Conservation (phyloP, 2,113 vertebrate genomes). For the Onychostoma macrolepis region DNA sequence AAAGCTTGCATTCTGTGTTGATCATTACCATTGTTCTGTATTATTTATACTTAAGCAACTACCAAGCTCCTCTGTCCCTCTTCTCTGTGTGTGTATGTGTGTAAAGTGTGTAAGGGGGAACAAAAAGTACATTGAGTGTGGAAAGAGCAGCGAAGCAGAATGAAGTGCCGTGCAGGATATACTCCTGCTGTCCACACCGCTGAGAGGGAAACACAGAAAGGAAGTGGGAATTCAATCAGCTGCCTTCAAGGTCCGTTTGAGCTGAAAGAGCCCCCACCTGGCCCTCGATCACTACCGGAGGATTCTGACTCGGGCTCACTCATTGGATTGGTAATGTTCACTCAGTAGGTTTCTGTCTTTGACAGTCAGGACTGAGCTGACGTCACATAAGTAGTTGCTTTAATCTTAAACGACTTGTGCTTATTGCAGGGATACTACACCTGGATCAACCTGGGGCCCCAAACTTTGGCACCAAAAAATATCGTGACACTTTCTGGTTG, state of each 20-base stretch:
- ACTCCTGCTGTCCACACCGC: constrained; percentile 50
- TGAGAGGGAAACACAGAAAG: constrained; percentile 57
- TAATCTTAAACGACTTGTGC: background rate
- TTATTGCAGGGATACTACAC: background rate
- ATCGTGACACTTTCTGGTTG: background rate
- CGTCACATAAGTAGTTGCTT: background rate
- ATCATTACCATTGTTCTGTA: background rate
- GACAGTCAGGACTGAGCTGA: background rate
- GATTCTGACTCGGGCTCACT: constrained; percentile 16
- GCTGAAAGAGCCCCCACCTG: constrained; percentile 59
- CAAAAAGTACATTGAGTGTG: constrained; percentile 67
- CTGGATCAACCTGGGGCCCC: background rate
- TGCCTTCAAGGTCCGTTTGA: constrained; percentile 75
- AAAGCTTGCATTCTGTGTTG: background rate
- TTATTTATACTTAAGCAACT: background rate
- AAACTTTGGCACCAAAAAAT: background rate
- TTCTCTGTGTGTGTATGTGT: background rate
- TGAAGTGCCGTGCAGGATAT: constrained; percentile 51
- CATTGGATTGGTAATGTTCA: background rate
- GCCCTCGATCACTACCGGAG: constrained; percentile 48
- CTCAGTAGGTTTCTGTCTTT: background rate
- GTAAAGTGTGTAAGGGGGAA: constrained; percentile 45
- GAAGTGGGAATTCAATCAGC: constrained; percentile 70
- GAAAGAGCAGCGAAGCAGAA: constrained; percentile 38
- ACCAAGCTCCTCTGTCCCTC: background rate